Percentiles rank a stretch among this genome's conserved stretches.
Evolutionary conservation across 2,797 vertebrate species (phyloP).

Genomic region (Pelochelys cantorii): DNA sequence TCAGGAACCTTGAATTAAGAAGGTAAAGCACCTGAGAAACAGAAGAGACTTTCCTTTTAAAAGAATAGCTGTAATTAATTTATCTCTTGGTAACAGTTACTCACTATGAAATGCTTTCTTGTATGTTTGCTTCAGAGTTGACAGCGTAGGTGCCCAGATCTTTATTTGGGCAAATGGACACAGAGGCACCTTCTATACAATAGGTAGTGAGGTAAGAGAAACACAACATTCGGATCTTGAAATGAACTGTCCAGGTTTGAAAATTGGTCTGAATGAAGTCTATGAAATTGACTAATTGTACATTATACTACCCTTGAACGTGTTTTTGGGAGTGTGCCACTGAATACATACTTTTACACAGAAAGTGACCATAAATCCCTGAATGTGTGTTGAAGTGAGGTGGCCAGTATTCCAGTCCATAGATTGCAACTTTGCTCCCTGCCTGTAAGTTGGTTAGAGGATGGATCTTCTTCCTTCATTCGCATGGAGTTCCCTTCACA

Average conservation of each 20-base stretch:
- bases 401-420: conserved; percentile 13
- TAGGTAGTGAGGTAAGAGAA: conserved; percentile 61
- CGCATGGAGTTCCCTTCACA: not conserved
- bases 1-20: conserved; percentile 23
- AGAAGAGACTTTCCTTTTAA: conserved; percentile 33
- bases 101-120: conserved; percentile 26
- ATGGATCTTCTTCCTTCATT: not conserved
- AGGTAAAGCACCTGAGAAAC: conserved; percentile 30
- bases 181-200: conserved; percentile 14
- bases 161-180: conserved; percentile 38
- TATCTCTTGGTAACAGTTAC: conserved; percentile 44
- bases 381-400: not conserved
- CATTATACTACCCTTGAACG: conserved; percentile 51
- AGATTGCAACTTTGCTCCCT: not conserved
- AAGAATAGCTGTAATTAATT: conserved; percentile 28
- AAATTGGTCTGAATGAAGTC: conserved; percentile 72
- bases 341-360: conserved; percentile 50
- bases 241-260: conserved; percentile 69
- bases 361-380: conserved; percentile 41
- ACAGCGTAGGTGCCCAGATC: not conserved
- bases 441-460: not conserved
- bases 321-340: conserved; percentile 45
- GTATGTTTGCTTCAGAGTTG: conserved; percentile 41
- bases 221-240: conserved; percentile 54
- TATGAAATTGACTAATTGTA: conserved; percentile 71